Evolutionary conservation across 2,113 vertebrate species (phyloP), one percentile per base, ranked within the genome.

Genomic region (Ceratotherium simum): DNA sequence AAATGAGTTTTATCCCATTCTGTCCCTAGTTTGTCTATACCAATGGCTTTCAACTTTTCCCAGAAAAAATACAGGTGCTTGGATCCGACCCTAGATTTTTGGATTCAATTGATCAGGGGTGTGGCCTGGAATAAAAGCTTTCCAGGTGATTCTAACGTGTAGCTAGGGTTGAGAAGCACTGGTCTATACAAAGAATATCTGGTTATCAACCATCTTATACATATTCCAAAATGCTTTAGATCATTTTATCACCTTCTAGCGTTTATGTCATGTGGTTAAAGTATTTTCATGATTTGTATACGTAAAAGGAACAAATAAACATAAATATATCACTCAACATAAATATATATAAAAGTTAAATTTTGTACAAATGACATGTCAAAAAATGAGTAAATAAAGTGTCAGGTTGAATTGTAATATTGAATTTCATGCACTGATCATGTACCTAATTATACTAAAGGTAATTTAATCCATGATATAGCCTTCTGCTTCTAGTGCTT

Each of bases 341-440:
- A 42, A 42, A 42, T 42, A 42, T 42, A 42, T 42, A 42, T 42
- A 42, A 42, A 42, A 42, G 56, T 39, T 69, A 93, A 84, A 89
- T 97, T 29, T n/a, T 89, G 67, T n/a, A 70, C 31, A 92, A 95
- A 97, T 69, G 13, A 60, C 33, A 54, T 17, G 13, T 64, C 11
- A 67, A 72, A 85, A 79, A 54, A n/a, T 16, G 36, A 51, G 67
- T 83, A 95, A 96, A 90, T 46, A 97, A 93, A 62, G 10, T 70
- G 75, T 79, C 33, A 56, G 20, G 42, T 36, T 95, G 90, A 95
- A 86, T 1, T 36, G 70, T 70, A 92, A 88, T 95, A 83, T 13
- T 96, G 60, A 80, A 81, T 96, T 97, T 96, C 96, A 97, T 93
- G 46, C 42, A 48, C 42, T 70, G 51, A 80, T 54, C 90, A 73